These are phyloP conservation scores for Coregonus sp. DNA, from an alignment of 2,797 vertebrate species.

Conservation along the genomic window DNA sequence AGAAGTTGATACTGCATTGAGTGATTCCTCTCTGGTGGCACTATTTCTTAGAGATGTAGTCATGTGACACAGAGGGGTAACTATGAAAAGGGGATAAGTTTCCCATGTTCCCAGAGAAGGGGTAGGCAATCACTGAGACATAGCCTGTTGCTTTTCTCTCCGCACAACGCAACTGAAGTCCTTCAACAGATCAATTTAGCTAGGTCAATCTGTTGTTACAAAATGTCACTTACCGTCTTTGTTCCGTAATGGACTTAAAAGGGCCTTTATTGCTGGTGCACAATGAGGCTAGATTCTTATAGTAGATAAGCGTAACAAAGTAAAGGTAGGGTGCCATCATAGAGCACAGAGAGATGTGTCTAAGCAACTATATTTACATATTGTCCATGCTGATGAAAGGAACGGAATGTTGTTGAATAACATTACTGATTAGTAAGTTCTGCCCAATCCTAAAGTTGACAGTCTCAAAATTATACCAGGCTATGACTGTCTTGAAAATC, in stretches of 20 bases:
- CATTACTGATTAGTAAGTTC: neutral
- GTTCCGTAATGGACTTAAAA: slow-evolving; percentile 84
- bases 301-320: slow-evolving; percentile 80
- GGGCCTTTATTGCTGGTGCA: slow-evolving; percentile 70
- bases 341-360: slow-evolving; percentile 72
- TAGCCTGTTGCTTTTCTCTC: slow-evolving; percentile 49
- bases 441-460: neutral
- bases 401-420: slow-evolving; percentile 17
- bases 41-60: neutral
- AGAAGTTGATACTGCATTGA: neutral
- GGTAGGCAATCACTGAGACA: slow-evolving; percentile 33
- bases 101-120: slow-evolving; percentile 44
- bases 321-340: slow-evolving; percentile 80
- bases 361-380: slow-evolving; percentile 76
- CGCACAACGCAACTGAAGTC: slow-evolving; percentile 65
- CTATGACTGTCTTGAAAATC: neutral
- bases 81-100: slow-evolving; percentile 33
- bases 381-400: slow-evolving; percentile 54
- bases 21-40: neutral
- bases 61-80: slow-evolving; percentile 12
- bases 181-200: slow-evolving; percentile 68
- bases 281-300: slow-evolving; percentile 74
- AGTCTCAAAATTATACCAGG: too few relatives aligned
- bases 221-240: slow-evolving; percentile 83
- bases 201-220: slow-evolving; percentile 80